Evolutionary conservation across 2,113 vertebrate genomes (phyloP).

Genomic region (Barbus barbus): DNA sequence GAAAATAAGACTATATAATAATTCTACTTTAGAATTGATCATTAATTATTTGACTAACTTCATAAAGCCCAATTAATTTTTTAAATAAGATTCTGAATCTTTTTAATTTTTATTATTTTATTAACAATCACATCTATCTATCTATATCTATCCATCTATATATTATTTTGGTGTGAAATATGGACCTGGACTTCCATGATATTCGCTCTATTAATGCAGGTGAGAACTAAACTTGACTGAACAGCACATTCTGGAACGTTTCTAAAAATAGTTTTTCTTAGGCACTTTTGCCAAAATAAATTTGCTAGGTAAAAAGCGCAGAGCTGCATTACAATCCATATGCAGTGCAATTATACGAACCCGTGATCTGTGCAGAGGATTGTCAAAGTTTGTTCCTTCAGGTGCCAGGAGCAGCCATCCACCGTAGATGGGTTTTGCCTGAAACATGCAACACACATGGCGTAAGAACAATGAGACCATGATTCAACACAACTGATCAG

Average conservation of each 20-base stretch:
- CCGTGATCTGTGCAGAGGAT: slow-evolving; percentile 79
- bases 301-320: background rate
- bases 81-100: background rate
- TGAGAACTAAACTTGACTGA: background rate
- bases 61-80: background rate
- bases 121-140: background rate
- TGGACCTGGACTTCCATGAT: background rate
- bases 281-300: background rate
- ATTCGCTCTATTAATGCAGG: background rate
- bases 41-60: background rate
- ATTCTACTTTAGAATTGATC: no score
- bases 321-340: background rate
- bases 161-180: background rate
- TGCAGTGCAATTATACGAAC: slow-evolving; percentile 58
- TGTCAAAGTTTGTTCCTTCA: slow-evolving; percentile 82
- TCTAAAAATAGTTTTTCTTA: slow-evolving; percentile 15
- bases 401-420: slow-evolving; percentile 82
- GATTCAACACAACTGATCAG: background rate
- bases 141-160: no score
- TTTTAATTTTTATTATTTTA: background rate
- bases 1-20: no score
- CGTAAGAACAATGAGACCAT: background rate
- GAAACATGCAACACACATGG: slow-evolving; percentile 38
- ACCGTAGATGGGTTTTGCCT: slow-evolving; percentile 81
- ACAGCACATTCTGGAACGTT: background rate